Base-by-base conservation (phyloP, 92 coral and sea anemone genomes). In the Ricordea florida region DNA sequence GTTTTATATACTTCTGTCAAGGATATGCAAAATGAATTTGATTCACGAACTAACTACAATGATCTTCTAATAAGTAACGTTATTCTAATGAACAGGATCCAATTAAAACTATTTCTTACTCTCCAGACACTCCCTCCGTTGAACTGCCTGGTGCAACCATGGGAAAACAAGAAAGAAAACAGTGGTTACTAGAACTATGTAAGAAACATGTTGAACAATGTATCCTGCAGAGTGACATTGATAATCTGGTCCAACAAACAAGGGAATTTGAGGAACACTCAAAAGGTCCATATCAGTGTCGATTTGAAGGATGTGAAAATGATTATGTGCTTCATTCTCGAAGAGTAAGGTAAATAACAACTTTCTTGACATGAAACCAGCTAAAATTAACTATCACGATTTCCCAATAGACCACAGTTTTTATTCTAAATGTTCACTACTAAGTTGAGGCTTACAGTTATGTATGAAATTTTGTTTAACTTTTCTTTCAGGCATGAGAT, bases 401-500 rank as follows among this genome's bases (percentile, higher is more conserved):
- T 38, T 38, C n/a, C n/a, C 48, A 5, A 21, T 13, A 13, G 48
- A 22, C 49, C 11, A 43, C 14, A 14, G 14, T 43, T 43, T 43
- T 43, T 14, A 22, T 43, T 43, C 49, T 43, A 16, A 16, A 14
- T 16, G 5, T 10, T 43, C 49, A 14, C 18, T 14, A 43, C 49
- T 44, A 6, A 6, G 4, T 14, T 16, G 48, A 42, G 48, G n/a
- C n/a, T n/a, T n/a, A n/a, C n/a, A 42, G 48, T 42, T 5, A 42
- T 3, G 48, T 42, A 24, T 25, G 2, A 10, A n/a, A n/a, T n/a
- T n/a, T n/a, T n/a, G n/a, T n/a, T n/a, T n/a, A n/a, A n/a, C n/a
- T n/a, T n/a, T n/a, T n/a, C n/a, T 52, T 55, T 36, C 10, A 74
- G 88, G 61, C 88, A 82, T 64, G 82, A 82, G 30, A 60, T 73